A percentile compares a stretch with the other conserved stretches of the same genome.
Evolutionary conservation across 1,140 invertebrate genomes (phyloP).

Genomic region (Halictus rubicundus): DNA sequence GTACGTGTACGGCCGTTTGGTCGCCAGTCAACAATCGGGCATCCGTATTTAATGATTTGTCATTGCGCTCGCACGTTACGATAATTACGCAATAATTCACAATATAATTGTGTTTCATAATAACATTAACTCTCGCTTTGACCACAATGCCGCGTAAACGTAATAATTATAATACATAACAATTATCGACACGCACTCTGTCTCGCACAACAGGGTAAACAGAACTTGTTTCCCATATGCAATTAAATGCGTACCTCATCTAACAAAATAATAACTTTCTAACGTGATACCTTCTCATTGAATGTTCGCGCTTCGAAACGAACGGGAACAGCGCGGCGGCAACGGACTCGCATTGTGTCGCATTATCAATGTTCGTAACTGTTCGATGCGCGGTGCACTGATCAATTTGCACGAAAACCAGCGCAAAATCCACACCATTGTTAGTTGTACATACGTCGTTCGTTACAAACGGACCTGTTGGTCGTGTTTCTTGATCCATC

Average conservation of each 20-base stretch:
- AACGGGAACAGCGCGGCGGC: neutral
- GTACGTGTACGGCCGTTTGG: neutral
- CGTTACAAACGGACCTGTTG: too few species aligned
- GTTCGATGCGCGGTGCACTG: too few species aligned
- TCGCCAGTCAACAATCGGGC: neutral
- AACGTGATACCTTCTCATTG: neutral
- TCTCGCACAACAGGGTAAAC: neutral
- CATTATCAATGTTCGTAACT: neutral
- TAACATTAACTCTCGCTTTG: neutral
- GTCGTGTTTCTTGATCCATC: too few species aligned
- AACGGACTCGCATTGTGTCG: neutral
- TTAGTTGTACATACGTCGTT: too few species aligned
- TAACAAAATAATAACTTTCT: neutral
- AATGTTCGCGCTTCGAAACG: neutral
- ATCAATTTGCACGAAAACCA: too few species aligned
- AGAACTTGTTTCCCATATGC: neutral
- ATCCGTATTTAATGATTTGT: neutral
- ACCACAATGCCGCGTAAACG: neutral
- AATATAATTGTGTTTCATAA: constrained; percentile 7
- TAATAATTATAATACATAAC: neutral
- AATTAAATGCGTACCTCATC: neutral
- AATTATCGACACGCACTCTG: neutral
- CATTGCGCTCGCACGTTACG: neutral
- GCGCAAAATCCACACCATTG: too few species aligned
- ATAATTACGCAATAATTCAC: neutral